Percentiles rank a stretch among this genome's conserved stretches.
Conservation (phyloP, 2,888 invertebrate species). For the Maniola hyperantus region DNA sequence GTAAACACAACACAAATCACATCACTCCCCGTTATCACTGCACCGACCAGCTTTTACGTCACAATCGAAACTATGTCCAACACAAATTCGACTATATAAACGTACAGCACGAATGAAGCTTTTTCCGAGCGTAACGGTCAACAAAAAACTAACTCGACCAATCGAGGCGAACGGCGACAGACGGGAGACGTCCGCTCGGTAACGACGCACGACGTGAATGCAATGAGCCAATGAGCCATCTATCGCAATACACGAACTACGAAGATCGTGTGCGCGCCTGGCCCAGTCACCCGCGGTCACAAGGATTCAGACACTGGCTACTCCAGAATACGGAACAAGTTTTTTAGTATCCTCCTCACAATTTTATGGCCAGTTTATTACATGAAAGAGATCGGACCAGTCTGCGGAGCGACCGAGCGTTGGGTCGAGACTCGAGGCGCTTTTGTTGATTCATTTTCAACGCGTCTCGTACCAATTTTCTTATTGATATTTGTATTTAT, state of each 20-base stretch:
- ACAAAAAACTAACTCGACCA: conserved; percentile 54
- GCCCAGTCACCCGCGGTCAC: conserved; percentile 51
- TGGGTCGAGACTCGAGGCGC: conserved; percentile 21
- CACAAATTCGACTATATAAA: conserved; percentile 27
- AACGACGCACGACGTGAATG: conserved; percentile 70
- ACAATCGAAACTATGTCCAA: conserved; percentile 45
- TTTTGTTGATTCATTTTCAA: conserved; percentile 26
- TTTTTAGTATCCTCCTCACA: conserved; percentile 37
- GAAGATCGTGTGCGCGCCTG: conserved; percentile 45
- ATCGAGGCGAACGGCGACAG: conserved; percentile 37
- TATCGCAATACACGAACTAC: conserved; percentile 54
- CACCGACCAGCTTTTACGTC: conserved; percentile 58
- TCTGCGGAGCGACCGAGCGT: conserved; percentile 19
- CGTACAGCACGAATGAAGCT: conserved; percentile 35
- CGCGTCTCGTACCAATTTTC: background rate
- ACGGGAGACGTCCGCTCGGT: conserved; percentile 60
- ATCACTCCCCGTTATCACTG: conserved; percentile 72
- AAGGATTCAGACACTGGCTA: conserved; percentile 46
- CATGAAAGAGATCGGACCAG: conserved; percentile 39
- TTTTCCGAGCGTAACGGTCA: conserved; percentile 48
- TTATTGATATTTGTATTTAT: background rate
- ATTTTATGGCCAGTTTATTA: conserved; percentile 41
- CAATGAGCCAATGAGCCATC: conserved; percentile 45
- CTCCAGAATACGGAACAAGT: conserved; percentile 48
- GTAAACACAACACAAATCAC: conserved; percentile 77